Evolutionary conservation across 30 jellyfish, hydroid and myxozoan species (phyloP).

Genomic region (Cassiopea andromeda): DNA sequence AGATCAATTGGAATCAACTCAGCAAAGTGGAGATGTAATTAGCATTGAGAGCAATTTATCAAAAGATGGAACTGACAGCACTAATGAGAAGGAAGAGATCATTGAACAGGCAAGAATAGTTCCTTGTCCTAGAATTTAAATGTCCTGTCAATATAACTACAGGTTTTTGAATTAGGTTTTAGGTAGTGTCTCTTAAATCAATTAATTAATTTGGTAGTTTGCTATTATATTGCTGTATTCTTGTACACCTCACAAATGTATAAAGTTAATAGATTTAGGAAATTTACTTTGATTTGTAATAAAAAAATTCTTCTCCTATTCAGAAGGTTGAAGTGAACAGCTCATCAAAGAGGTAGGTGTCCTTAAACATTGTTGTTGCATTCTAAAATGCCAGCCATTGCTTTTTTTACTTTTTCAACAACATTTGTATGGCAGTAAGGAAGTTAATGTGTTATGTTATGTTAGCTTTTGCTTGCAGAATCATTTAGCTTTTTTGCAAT

Average conservation of each 20-base stretch:
- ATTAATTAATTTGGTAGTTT: too few relatives aligned
- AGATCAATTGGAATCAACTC: slow-evolving; percentile 8
- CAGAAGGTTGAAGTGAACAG: slow-evolving; percentile 19
- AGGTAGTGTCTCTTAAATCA: too few relatives aligned
- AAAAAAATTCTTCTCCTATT: neutral
- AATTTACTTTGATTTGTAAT: too few relatives aligned
- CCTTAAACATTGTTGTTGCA: too few relatives aligned
- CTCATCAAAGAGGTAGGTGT: slow-evolving; percentile 52
- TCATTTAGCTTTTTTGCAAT: neutral
- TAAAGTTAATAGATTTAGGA: too few relatives aligned
- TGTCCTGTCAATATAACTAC: neutral
- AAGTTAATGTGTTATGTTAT: too few relatives aligned
- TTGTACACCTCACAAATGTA: too few relatives aligned
- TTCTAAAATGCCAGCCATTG: neutral
- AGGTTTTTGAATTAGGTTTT: neutral
- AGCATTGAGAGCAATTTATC: slow-evolving; percentile 30
- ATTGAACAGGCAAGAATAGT: neutral
- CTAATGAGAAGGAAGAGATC: neutral
- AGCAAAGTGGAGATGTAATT: slow-evolving; percentile 14
- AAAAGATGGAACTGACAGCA: slow-evolving; percentile 3
- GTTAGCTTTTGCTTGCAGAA: too few relatives aligned
- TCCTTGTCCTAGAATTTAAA: neutral
- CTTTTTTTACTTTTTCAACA: too few relatives aligned
- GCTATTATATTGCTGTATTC: too few relatives aligned
- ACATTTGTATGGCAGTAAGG: too few relatives aligned